Percentiles rank a stretch among this genome's conserved stretches.
phyloP scores from a whole-genome alignment of 2,113 vertebrate species.

The Podarcis muralis region DNA sequence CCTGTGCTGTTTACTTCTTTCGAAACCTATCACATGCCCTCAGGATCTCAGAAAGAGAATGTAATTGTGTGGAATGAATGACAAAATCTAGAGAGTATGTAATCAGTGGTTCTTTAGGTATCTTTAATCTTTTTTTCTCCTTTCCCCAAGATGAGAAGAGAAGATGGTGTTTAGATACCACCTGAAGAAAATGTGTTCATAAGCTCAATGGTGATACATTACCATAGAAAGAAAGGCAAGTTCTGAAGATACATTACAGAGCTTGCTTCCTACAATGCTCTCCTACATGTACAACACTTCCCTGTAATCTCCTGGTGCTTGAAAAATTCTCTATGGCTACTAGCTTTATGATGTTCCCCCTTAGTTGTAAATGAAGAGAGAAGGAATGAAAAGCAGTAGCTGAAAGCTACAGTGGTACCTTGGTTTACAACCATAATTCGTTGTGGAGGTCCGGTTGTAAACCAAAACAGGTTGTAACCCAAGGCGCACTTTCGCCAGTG shows the following conservation, averaged over 20 bases:
- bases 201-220: neutral
- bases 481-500: too few relatives aligned
- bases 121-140: neutral
- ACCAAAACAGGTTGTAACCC: too few relatives aligned
- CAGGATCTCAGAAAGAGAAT: neutral
- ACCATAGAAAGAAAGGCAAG: neutral
- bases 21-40: neutral
- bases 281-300: neutral
- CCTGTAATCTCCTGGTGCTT: neutral
- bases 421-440: too few relatives aligned
- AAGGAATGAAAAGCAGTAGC: neutral
- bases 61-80: neutral
- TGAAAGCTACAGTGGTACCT: neutral
- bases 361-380: neutral
- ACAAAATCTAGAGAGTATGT: neutral
- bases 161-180: neutral
- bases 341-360: neutral
- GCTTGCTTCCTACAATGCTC: neutral
- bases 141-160: neutral
- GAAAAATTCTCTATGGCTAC: neutral
- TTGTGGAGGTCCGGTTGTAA: too few relatives aligned
- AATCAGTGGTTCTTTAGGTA: neutral
- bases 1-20: neutral
- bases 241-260: neutral
- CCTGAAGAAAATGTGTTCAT: neutral